phyloP scores from a whole-genome alignment of 2,797 vertebrate genomes.

The Enteromius radiatus region DNA sequence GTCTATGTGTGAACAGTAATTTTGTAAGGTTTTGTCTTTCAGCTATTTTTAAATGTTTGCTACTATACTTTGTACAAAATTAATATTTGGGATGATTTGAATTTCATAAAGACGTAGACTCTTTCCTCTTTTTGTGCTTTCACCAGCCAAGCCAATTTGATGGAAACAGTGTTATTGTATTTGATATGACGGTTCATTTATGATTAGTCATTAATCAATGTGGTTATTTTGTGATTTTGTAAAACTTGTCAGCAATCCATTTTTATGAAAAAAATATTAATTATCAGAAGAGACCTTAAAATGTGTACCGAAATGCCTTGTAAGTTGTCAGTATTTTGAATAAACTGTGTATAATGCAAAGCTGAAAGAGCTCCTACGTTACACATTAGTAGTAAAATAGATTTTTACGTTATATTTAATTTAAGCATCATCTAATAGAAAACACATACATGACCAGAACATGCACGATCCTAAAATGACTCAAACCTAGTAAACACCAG shows the following conservation, averaged over 20 bases:
- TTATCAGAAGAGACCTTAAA: constrained; percentile 69
- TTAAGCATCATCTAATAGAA: neutral
- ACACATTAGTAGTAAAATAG: constrained; percentile 1
- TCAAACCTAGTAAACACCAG: neutral
- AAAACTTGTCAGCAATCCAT: constrained; percentile 57
- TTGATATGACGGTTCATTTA: constrained; percentile 76
- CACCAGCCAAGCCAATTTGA: constrained; percentile 63
- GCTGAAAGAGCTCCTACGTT: constrained; percentile 53
- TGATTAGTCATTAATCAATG: constrained; percentile 73
- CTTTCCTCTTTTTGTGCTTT: constrained; percentile 70
- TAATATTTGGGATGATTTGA: constrained; percentile 62
- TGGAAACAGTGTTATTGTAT: constrained; percentile 74
- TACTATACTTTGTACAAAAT: constrained; percentile 80
- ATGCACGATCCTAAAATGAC: neutral
- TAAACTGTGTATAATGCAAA: constrained; percentile 77
- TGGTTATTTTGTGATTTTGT: constrained; percentile 78
- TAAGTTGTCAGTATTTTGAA: constrained; percentile 83
- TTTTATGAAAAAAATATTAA: constrained; percentile 67
- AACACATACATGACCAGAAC: neutral
- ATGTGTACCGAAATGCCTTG: constrained; percentile 80
- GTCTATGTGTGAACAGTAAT: constrained; percentile 76
- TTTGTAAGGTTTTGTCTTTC: constrained; percentile 71
- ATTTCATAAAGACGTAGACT: constrained; percentile 79
- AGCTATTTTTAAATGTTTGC: constrained; percentile 73
- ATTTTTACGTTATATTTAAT: neutral